Conservation (phyloP, 1,140 invertebrate species). For the Oryzaephilus surinamensis region DNA sequence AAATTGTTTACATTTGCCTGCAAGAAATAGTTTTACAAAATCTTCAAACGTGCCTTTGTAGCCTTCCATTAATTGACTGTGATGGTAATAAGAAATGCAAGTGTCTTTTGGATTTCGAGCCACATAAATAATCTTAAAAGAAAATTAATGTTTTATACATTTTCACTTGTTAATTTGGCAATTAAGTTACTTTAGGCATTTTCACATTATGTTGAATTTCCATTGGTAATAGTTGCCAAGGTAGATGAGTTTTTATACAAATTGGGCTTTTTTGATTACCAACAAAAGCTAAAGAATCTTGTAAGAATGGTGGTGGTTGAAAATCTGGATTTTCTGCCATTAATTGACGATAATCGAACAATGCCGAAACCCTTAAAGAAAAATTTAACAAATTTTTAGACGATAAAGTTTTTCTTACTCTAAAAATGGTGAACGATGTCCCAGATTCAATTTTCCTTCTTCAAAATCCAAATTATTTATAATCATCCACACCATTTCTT, state of each 20-base stretch:
- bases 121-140: constrained; percentile 62
- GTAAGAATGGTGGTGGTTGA: constrained; percentile 25
- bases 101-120: constrained; percentile 72
- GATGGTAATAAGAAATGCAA: constrained; percentile 67
- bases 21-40: constrained; percentile 53
- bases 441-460: constrained; percentile 34
- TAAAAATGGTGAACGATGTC: constrained; percentile 35
- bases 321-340: constrained; percentile 24
- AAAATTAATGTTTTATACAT: constrained; percentile 2
- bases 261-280: constrained; percentile 38
- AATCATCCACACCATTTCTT: constrained; percentile 49
- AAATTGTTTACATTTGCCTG: constrained; percentile 38
- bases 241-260: constrained; percentile 62
- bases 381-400: constrained; percentile 2
- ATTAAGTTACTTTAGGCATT: constrained; percentile 36
- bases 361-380: constrained; percentile 30
- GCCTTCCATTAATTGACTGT: constrained; percentile 48
- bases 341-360: constrained; percentile 32
- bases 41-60: constrained; percentile 51
- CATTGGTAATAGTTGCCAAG: constrained; percentile 51
- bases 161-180: not conserved
- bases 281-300: constrained; percentile 21
- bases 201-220: constrained; percentile 40
- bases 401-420: constrained; percentile 35
- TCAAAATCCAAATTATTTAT: constrained; percentile 41